Evolutionary conservation across 2,113 vertebrate species (phyloP), one percentile per base, ranked within the genome.

Genomic region (Colossoma macropomum): DNA sequence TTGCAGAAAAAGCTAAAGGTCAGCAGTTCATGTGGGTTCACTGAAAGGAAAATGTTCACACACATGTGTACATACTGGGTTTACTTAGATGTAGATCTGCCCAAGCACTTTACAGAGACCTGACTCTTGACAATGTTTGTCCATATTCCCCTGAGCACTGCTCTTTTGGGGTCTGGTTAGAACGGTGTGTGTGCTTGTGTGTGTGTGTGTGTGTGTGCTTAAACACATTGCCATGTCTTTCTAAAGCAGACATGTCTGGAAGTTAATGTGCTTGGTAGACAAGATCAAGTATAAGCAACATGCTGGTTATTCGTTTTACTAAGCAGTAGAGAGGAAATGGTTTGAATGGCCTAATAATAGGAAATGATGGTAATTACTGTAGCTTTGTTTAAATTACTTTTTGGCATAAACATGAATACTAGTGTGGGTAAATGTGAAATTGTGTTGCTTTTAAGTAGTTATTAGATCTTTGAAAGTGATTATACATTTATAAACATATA

Each of bases 221-320:
- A 45, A 9, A 45, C 23, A 59, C 23, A 21, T 59, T 80, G 66
- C 52, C 38, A 56, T 80, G 66, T 80, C n/a, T 71, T 72, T 17
- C 21, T 70, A 19, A 27, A 80, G 28, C 66, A 41, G 50, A 59
- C 16, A 23, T 52, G 30, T 30, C 19, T 30, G 27, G 17, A 8
- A 32, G 21, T 56, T 30, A 56, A 32, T 75, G 10, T 54, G 4
- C 50, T 72, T 50, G 28, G 15, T 16, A 48, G 69, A 41, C 21
- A 52, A 70, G 68, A 45, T 71, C 69, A 48, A 11, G 25, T 30
- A 6, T 52, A 32, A 74, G 7, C 30, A 2, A 17, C 15, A 52
- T 17, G 13, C 2, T 17, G 16, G 17, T 19, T 52, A 52, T 52
- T 19, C 17, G 16, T 52, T 52, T 52, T 9, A 17, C 50, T 1